Conservation (phyloP, 2,888 invertebrate genomes). For the Glyphotaelius pellucidus region DNA sequence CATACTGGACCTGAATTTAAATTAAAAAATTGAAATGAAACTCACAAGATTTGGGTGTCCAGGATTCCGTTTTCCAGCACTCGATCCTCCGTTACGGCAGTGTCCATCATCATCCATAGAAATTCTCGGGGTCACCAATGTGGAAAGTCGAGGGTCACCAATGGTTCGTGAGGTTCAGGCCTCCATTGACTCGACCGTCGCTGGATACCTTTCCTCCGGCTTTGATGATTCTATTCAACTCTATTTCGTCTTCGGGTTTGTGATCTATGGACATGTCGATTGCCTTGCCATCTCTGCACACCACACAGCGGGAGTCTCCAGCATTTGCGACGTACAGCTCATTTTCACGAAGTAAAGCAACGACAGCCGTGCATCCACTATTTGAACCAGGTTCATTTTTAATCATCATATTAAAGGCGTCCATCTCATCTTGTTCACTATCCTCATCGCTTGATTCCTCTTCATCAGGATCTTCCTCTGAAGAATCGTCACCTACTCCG, state of each 20-base stretch:
- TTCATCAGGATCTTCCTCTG: slow-evolving; percentile 69
- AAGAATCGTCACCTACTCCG: slow-evolving; percentile 69
- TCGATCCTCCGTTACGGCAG: too few relatives aligned
- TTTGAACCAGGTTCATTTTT: slow-evolving; percentile 91
- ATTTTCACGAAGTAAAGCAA: slow-evolving; percentile 86
- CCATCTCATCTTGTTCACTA: slow-evolving; percentile 73
- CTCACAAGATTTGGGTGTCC: too few relatives aligned
- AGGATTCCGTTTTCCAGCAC: too few relatives aligned
- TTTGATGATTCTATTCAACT: slow-evolving; percentile 88
- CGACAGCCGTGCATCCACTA: slow-evolving; percentile 99
- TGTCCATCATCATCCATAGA: too few relatives aligned
- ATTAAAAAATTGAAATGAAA: too few relatives aligned
- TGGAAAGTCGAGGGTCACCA: too few relatives aligned
- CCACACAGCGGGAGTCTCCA: slow-evolving; percentile 94
- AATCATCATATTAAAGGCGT: slow-evolving; percentile 75
- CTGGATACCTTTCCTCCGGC: slow-evolving; percentile 95
- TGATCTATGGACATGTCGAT: slow-evolving; percentile 97
- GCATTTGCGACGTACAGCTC: slow-evolving; percentile 97
- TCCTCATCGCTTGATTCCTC: slow-evolving; percentile 78
- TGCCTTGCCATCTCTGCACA: slow-evolving; percentile 89
- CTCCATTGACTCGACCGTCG: slow-evolving; percentile 97
- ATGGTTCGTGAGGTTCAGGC: slow-evolving; percentile 98
- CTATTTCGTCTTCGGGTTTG: slow-evolving; percentile 95
- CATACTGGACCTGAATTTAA: too few relatives aligned
- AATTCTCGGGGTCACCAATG: too few relatives aligned